Base-by-base conservation (phyloP, 2,888 invertebrate species). In the Aspidapion aeneum region DNA sequence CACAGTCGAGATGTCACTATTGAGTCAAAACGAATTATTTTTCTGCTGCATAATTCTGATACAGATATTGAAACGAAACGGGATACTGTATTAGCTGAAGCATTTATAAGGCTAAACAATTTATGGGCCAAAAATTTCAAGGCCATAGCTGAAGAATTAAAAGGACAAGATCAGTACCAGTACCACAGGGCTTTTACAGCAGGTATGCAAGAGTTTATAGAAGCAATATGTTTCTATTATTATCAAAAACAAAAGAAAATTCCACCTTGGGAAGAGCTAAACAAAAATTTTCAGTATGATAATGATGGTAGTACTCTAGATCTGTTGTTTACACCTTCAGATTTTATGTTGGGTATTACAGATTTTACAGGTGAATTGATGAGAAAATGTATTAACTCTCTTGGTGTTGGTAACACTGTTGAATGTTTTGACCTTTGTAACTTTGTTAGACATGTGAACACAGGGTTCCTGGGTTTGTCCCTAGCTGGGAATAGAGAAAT, bases 301-400 rank as follows among this genome's bases (percentile, higher is more conserved):
- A 70, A 71, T 48, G 69, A 69, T 19, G 61, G 50, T 21, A 64
- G 62, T 17, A 63, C 71, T 55, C 61, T 74, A 35, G 60, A 54
- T 48, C 65, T 82, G 20, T 69, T 80, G 18, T 73, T 84, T 59
- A 79, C 81, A 16, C 82, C 82, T 0, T 74, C 74, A 48, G 88
- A 89, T 66, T 89, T 83, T 70, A 81, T 96, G 74, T 79, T 96
- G 51, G 96, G 96, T 0, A 78, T 96, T 48, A 90, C 90, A 0
- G 96, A 96, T 80, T 82, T 95, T 21, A 94, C 93, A 0, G 96
- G 96, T 0, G 96, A 96, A 78, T 77, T 96, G 54, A 96, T 96
- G 96, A 84, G 96, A 58, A 86, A 89, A 70, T 93, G 94, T 60
- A 92, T 96, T 5, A 93, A 91, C 75, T 89, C 90, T 71, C 84